Evolutionary conservation across 2,888 invertebrate species (phyloP), one percentile per base, ranked within the genome.

Genomic region (Epinotia demarniana): DNA sequence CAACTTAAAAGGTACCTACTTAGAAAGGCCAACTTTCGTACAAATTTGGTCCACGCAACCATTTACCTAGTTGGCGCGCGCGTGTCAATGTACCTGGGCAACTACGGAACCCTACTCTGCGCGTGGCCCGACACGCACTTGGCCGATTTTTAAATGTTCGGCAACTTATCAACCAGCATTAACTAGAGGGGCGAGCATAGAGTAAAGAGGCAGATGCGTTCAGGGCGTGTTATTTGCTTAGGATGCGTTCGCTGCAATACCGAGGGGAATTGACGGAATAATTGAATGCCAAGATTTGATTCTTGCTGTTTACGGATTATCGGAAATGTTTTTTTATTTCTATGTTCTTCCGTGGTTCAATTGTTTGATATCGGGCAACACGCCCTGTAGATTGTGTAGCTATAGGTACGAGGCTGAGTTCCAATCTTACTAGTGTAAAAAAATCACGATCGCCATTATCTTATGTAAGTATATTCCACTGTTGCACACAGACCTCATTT

Each of bases 161-260:
- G 43, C 64, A 64, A 74, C 74, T 70, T 74, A 70, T 74, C 72
- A 73, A 63, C 60, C 62, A 57, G 67, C 68, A 67, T 76, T 75
- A 72, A 75, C 58, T 73, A 27, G 60, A 75, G 75, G 75, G 75
- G 75, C 75, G 70, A 64, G 27, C 18, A 60, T 18, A 69, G 53
- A 55, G 55, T 66, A 75, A 76, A 33, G 19, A 55, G 60, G 90
- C 93, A 93, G 93, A 93, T 93, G 93, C 90, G 90, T 84, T 86
- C 83, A 83, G 85, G 83, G 82, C 81, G 82, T 81, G 81, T 78
- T 92, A 90, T 93, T 93, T 93, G 87, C 90, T 91, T 92, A 93
- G 93, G 93, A 88, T 83, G 85, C 86, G 87, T 84, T 85, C 85
- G 87, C 80, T 89, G 90, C 89, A 90, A 89, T 16, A 86, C 89